Percentiles rank a stretch among this genome's conserved stretches.
These are phyloP conservation scores for Leptinotarsa juncta DNA, from an alignment of 2,888 invertebrate genomes.

Conservation along the genomic window DNA sequence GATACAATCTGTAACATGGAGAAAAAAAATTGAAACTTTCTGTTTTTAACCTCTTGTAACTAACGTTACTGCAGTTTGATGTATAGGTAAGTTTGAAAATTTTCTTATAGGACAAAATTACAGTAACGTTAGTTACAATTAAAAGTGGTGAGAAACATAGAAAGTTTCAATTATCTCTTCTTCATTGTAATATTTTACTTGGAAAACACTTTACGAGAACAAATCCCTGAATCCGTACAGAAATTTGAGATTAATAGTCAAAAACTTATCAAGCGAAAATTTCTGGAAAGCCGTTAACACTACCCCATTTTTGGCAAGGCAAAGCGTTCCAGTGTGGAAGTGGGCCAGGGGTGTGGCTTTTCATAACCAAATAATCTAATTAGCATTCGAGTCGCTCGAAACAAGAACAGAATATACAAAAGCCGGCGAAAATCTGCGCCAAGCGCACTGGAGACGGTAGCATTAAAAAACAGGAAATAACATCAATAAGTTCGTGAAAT, in stretches of 20 bases:
- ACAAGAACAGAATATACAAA: conserved; percentile 14
- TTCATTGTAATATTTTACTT: too few species aligned
- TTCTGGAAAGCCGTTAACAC: not conserved
- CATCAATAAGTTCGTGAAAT: conserved; percentile 28
- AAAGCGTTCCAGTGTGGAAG: not conserved
- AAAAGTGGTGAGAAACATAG: too few species aligned
- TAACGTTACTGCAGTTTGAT: too few species aligned
- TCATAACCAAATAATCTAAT: conserved; percentile 29
- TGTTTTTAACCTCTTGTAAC: too few species aligned
- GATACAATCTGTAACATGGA: too few species aligned
- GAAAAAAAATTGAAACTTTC: too few species aligned
- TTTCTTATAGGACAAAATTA: too few species aligned
- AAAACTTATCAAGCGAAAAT: not conserved
- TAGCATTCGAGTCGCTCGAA: conserved; percentile 28
- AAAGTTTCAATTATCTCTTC: too few species aligned
- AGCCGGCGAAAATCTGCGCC: conserved; percentile 2
- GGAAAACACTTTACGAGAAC: too few species aligned
- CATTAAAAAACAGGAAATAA: conserved; percentile 23
- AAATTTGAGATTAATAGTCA: not conserved
- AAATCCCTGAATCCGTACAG: not conserved
- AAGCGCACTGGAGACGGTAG: conserved; percentile 2
- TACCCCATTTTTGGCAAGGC: not conserved
- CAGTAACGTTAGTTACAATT: too few species aligned
- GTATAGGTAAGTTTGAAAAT: too few species aligned
- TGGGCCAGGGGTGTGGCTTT: conserved; percentile 8